phyloP scores from a whole-genome alignment of 1,140 invertebrate species.

The Galendromus occidentalis region DNA sequence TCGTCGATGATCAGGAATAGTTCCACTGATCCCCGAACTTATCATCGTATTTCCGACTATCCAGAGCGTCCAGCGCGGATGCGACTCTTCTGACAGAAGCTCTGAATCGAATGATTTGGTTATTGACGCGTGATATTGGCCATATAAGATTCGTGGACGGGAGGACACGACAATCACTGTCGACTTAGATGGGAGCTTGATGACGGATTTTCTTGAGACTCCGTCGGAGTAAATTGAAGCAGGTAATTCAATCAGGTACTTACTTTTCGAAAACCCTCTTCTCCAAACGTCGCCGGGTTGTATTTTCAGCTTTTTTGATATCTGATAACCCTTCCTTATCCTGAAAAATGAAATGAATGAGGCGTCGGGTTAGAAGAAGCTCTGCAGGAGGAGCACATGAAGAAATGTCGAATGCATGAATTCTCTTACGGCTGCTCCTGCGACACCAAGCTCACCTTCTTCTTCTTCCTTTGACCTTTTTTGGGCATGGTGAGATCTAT shows the following conservation, averaged over 20 bases:
- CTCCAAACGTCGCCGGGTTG: constrained; percentile 25
- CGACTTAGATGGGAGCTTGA: not conserved
- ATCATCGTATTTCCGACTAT: constrained; percentile 30
- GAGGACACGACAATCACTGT: not conserved
- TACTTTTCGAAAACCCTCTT: constrained; percentile 20
- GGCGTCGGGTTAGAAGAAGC: no score
- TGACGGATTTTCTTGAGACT: not conserved
- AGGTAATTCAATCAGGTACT: not conserved
- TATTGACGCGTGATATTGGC: no score
- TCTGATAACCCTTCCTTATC: constrained; percentile 28
- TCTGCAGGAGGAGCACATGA: no score
- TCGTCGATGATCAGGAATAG: constrained; percentile 24
- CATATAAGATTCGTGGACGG: no score
- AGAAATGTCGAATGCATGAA: no score
- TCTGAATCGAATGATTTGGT: no score
- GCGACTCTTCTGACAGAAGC: constrained; percentile 29
- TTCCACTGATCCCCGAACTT: constrained; percentile 39
- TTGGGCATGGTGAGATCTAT: constrained; percentile 24
- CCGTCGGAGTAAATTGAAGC: no score
- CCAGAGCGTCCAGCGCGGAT: constrained; percentile 27
- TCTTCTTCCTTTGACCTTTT: constrained; percentile 18
- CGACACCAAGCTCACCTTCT: constrained; percentile 16
- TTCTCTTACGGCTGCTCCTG: no score
- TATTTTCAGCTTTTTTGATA: constrained; percentile 24
- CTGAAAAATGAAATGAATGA: not conserved